These are phyloP conservation scores for Brachionus manjavacas DNA, from an alignment of 1,140 invertebrate species.

Conservation along the genomic window DNA sequence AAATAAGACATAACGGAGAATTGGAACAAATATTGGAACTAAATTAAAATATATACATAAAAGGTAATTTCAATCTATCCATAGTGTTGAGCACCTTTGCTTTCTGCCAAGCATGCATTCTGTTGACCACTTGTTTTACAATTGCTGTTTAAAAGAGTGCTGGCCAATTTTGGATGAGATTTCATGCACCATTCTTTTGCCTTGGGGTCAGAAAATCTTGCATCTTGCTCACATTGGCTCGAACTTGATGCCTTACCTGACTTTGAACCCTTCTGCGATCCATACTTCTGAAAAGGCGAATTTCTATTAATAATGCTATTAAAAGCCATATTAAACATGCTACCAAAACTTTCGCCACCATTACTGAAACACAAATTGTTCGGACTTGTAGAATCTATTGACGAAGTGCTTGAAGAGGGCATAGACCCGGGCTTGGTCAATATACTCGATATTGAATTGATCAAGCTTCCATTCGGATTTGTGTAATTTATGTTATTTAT, in stretches of 20 bases:
- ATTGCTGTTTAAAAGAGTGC: background rate
- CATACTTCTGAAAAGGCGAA: constrained; percentile 16
- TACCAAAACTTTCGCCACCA: background rate
- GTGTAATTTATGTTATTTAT: constrained; percentile 33
- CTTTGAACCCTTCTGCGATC: background rate
- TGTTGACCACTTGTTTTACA: background rate
- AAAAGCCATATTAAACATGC: background rate
- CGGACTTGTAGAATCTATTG: background rate
- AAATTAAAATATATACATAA: background rate
- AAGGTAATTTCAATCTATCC: background rate
- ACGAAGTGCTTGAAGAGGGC: background rate
- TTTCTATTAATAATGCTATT: background rate
- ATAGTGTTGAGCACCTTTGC: background rate
- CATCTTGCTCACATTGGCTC: background rate
- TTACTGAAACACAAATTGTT: background rate
- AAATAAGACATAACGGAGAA: background rate
- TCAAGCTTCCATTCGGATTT: background rate
- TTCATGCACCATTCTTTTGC: constrained; percentile 41
- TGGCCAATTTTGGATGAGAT: constrained; percentile 29
- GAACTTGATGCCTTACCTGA: background rate
- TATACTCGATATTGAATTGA: constrained; percentile 25
- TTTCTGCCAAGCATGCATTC: background rate
- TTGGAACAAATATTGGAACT: background rate
- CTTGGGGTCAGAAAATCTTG: constrained; percentile 27
- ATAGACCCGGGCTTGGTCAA: background rate